A percentile compares a stretch with the other conserved stretches of the same genome.
Conservation (phyloP, 2,888 invertebrate species). For the Mellilla xanthometata region DNA sequence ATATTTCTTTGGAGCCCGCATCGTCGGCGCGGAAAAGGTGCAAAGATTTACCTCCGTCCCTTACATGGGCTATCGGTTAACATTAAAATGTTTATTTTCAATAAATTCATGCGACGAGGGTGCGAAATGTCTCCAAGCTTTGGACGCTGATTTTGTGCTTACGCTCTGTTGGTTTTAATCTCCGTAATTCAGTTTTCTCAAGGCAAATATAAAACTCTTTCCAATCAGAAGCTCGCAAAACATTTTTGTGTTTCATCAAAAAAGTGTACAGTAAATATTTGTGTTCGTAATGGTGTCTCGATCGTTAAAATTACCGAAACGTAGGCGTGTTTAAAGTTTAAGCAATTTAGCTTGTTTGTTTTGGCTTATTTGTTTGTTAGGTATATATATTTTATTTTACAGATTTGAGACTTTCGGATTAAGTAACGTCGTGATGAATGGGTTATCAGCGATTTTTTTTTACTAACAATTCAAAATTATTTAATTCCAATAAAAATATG, state of each 20-base stretch:
- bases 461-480: too few relatives aligned
- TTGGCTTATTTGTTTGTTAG: slow-evolving; percentile 51
- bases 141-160: slow-evolving; percentile 45
- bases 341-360: slow-evolving; percentile 62
- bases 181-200: slow-evolving; percentile 45
- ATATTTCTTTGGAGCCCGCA: slow-evolving; percentile 64
- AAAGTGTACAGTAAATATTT: slow-evolving; percentile 19
- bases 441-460: slow-evolving; percentile 30
- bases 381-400: slow-evolving; percentile 59
- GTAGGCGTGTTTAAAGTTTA: slow-evolving; percentile 59
- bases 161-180: slow-evolving; percentile 46
- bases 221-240: slow-evolving; percentile 31
- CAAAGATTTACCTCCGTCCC: slow-evolving; percentile 66
- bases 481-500: too few relatives aligned
- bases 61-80: slow-evolving; percentile 54
- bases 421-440: too few relatives aligned
- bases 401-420: slow-evolving; percentile 2
- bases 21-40: slow-evolving; percentile 63
- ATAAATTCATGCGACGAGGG: slow-evolving; percentile 46
- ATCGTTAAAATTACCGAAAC: slow-evolving; percentile 20
- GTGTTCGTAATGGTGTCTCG: slow-evolving; percentile 21
- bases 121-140: slow-evolving; percentile 39
- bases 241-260: slow-evolving; percentile 19
- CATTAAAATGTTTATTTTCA: slow-evolving; percentile 67
- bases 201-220: slow-evolving; percentile 42